These are phyloP conservation scores for Ferdinandea cuprea DNA, from an alignment of 2,888 invertebrate genomes.

Conservation along the genomic window DNA sequence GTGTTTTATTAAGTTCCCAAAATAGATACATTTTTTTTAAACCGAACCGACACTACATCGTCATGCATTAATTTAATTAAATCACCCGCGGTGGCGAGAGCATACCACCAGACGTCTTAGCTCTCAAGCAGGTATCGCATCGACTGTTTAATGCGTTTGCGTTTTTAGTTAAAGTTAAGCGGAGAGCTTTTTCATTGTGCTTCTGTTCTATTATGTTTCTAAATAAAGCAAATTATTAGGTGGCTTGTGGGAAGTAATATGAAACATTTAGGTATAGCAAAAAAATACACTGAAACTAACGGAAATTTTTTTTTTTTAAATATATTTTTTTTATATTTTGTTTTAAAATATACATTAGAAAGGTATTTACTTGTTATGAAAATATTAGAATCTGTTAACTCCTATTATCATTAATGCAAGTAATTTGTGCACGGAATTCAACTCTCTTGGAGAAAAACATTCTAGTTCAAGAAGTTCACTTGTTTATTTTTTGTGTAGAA, in stretches of 20 bases:
- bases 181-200: conserved; percentile 37
- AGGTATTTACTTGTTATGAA: no score
- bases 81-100: conserved; percentile 8
- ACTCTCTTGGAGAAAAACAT: no score
- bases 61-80: conserved; percentile 3
- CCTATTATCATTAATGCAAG: no score
- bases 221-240: conserved; percentile 16
- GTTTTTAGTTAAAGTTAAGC: conserved; percentile 11
- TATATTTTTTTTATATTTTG: no score
- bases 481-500: no score
- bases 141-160: conserved; percentile 28
- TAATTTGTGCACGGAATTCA: no score
- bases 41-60: conserved; percentile 3
- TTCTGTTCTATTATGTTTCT: conserved; percentile 22
- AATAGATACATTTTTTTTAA: conserved; percentile 13
- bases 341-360: no score
- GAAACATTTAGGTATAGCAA: not conserved
- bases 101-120: not conserved
- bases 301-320: not conserved
- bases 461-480: no score
- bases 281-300: not conserved
- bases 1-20: conserved; percentile 3
- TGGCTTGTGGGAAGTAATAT: conserved; percentile 13
- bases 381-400: no score
- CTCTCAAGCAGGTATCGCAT: conserved; percentile 5